Conservation (phyloP, 2,888 invertebrate genomes). For the Caenorhabditis afra region DNA sequence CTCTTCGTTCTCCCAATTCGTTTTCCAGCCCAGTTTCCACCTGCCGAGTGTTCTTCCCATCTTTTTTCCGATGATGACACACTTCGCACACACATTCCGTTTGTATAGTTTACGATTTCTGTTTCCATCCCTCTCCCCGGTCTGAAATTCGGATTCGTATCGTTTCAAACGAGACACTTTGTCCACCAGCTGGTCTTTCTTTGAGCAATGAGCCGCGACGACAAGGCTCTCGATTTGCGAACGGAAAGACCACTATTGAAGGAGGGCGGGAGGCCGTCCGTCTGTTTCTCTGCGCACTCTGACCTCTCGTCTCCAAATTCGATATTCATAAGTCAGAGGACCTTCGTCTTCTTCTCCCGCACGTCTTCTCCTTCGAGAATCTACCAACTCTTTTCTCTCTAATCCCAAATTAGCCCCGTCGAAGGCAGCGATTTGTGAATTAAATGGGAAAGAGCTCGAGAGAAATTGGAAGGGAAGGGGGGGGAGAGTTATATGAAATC, state of each 20-base stretch:
- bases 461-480: not conserved
- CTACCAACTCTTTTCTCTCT: not conserved
- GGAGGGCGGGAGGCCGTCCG: not conserved
- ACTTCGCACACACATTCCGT: conserved; percentile 26
- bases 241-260: not conserved
- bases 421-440: not conserved
- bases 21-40: not conserved
- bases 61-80: conserved; percentile 26
- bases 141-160: not conserved
- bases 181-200: conserved; percentile 2
- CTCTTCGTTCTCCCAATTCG: not conserved
- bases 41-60: not conserved
- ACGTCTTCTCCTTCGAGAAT: too few relatives aligned
- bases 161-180: not conserved
- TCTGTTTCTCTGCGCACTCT: conserved; percentile 19
- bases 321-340: conserved; percentile 37
- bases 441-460: not conserved
- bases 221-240: not conserved
- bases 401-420: too few relatives aligned
- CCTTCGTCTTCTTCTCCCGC: not conserved
- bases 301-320: conserved; percentile 23
- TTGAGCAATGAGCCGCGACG: conserved; percentile 4
- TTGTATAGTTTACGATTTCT: conserved; percentile 38
- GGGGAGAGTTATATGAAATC: not conserved
- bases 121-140: not conserved